A percentile compares a stretch with the other conserved stretches of the same genome.
phyloP scores from a whole-genome alignment of 2,113 vertebrate species.

The Gulo gulo region DNA sequence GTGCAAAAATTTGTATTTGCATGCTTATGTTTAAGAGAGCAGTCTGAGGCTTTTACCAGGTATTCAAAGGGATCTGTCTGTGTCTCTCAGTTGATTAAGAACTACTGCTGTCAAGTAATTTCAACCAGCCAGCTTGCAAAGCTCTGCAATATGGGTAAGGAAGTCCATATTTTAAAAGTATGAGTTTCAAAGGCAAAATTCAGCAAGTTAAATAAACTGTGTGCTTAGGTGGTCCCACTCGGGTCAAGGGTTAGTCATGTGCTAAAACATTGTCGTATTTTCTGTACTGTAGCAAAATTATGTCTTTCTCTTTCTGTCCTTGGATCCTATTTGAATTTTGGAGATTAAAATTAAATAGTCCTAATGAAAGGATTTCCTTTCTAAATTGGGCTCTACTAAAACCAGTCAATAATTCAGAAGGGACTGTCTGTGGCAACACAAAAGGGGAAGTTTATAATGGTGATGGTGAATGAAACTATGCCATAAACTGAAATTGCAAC shows the following conservation, averaged over 20 bases:
- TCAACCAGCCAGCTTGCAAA: not conserved
- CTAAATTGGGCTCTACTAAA: not conserved
- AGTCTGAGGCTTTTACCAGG: not conserved
- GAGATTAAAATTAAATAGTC: constrained; percentile 5
- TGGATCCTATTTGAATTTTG: not conserved
- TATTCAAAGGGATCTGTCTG: not conserved
- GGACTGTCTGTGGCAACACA: not conserved
- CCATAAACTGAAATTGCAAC: not conserved
- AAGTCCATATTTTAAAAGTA: not conserved
- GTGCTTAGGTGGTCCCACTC: not conserved
- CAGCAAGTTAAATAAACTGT: not conserved
- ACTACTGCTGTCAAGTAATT: not conserved
- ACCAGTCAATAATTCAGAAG: constrained; percentile 3
- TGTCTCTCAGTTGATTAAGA: not conserved
- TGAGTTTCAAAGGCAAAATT: constrained; percentile 7
- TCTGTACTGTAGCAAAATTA: not conserved
- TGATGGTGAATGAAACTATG: not conserved
- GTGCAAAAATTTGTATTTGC: not conserved
- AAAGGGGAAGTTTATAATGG: not conserved
- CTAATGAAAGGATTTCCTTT: not conserved
- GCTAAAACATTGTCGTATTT: not conserved
- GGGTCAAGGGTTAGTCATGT: not conserved
- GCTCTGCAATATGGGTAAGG: not conserved
- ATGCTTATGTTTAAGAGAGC: not conserved
- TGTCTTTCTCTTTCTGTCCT: not conserved